A percentile compares a stretch with the other conserved stretches of the same genome.
Conservation (phyloP, 2,113 vertebrate species). For the Eudyptes chrysolophus region DNA sequence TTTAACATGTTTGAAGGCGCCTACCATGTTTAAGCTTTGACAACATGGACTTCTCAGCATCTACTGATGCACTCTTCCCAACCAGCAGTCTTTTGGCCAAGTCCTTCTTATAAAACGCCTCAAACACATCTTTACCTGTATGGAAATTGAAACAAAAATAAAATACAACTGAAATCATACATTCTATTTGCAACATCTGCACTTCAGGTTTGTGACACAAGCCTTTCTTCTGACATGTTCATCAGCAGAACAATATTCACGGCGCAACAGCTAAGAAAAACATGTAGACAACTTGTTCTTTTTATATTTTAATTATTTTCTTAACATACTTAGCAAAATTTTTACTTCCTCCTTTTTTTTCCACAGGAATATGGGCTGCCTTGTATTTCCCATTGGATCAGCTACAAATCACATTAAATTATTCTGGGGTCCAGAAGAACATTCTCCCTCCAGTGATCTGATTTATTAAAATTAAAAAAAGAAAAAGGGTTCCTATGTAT, state of each 20-base stretch:
- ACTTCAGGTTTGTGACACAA: background rate
- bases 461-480: background rate
- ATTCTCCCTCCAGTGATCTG: background rate
- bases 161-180: background rate
- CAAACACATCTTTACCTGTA: constrained; percentile 85
- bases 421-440: background rate
- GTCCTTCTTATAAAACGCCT: constrained; percentile 86
- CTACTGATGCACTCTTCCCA: constrained; percentile 84
- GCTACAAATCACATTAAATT: background rate
- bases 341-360: background rate
- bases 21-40: constrained; percentile 85
- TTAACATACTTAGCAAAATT: background rate
- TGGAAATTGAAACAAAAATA: background rate
- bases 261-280: background rate
- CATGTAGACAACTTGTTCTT: background rate
- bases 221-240: background rate
- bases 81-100: constrained; percentile 83
- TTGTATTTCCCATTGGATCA: background rate
- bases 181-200: background rate
- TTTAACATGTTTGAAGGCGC: background rate
- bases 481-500: background rate
- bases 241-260: background rate
- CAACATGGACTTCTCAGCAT: constrained; percentile 86
- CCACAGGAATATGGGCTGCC: background rate
- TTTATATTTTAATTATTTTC: background rate